Evolutionary conservation across 2,113 vertebrate genomes (phyloP), one percentile per base, ranked within the genome.

Genomic region (Gobiocypris rarus): DNA sequence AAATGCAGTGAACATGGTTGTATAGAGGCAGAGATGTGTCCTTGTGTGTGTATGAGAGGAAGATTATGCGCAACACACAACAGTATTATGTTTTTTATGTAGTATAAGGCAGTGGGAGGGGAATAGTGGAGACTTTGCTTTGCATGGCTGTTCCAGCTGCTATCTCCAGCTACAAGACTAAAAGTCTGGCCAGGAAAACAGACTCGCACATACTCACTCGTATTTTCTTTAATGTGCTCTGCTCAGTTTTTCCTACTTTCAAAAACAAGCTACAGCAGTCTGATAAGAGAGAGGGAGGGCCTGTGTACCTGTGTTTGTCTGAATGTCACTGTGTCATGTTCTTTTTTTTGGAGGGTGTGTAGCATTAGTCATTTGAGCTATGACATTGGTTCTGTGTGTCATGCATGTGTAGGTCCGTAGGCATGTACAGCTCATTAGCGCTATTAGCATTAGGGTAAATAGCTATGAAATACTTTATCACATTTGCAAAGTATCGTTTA

Each of bases 141-240:
- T 92, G 90, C 91, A 91, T 91, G 92, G 90, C 91, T 93, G 93
- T 91, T 89, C 81, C 90, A 83, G 86, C 89, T 82, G 80, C 78
- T 87, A 87, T 93, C 90, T 93, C 84, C 48, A 87, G 52, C 28
- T 88, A 86, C 87, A 91, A 92, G 86, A 75, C 85, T 90, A 56
- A 43, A 77, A 87, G 92, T 93, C 93, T 92, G 81, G 93, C 91
- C 84, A 86, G 88, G 90, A 82, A 88, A 92, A 89, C 87, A 73
- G 78, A 43, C 81, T 54, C 31, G 22, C 67, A 85, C 69, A 85
- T 67, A 41, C 80, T 87, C 86, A 89, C 88, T 90, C 89, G 84
- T 93, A 90, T 92, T 91, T 91, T 89, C 74, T 80, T 9, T 89
- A 86, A 85, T 88, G 86, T 80, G 83, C 86, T 58, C 3, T 86